These are phyloP conservation scores for Brotula barbata DNA, from an alignment of 2,797 vertebrate genomes.

Conservation along the genomic window DNA sequence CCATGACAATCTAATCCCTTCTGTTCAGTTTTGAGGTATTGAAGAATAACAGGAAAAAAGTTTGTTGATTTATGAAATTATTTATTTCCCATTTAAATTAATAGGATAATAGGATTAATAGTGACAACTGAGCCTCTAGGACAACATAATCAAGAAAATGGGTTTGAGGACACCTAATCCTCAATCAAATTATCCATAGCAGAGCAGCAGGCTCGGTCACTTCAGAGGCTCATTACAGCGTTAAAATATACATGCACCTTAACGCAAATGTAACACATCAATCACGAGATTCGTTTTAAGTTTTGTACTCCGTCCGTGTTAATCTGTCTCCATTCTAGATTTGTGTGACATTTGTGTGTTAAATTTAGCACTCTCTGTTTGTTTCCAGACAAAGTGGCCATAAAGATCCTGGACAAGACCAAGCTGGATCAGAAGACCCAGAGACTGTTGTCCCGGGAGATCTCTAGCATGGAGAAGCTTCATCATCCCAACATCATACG, in stretches of 20 bases:
- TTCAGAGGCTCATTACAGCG: no score
- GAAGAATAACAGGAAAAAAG: not conserved
- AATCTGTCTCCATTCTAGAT: no score
- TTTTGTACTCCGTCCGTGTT: no score
- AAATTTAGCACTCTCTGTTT: slow-evolving; percentile 1
- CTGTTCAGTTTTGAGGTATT: not conserved
- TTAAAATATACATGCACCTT: no score
- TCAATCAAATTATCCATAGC: slow-evolving; percentile 37
- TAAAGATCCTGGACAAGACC: slow-evolving; percentile 98
- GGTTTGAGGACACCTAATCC: slow-evolving; percentile 43
- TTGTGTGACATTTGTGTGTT: not conserved
- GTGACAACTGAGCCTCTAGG: slow-evolving; percentile 8
- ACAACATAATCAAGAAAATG: slow-evolving; percentile 48
- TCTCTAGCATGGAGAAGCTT: slow-evolving; percentile 98
- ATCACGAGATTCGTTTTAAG: no score
- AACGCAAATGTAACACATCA: slow-evolving; percentile 3
- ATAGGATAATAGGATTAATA: slow-evolving; percentile 9
- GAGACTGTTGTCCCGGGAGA: slow-evolving; percentile 91
- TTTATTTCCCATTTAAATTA: no score
- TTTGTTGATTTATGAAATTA: no score
- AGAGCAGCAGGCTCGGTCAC: slow-evolving; percentile 10
- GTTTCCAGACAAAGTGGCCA: slow-evolving; percentile 93
- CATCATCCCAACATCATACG: slow-evolving; percentile 97
- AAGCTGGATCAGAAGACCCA: slow-evolving; percentile 96
- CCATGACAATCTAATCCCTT: no score